A percentile compares a stretch with the other conserved stretches of the same genome.
Evolutionary conservation across 2,797 vertebrate genomes (phyloP).

Genomic region (Pitangus sulphuratus): DNA sequence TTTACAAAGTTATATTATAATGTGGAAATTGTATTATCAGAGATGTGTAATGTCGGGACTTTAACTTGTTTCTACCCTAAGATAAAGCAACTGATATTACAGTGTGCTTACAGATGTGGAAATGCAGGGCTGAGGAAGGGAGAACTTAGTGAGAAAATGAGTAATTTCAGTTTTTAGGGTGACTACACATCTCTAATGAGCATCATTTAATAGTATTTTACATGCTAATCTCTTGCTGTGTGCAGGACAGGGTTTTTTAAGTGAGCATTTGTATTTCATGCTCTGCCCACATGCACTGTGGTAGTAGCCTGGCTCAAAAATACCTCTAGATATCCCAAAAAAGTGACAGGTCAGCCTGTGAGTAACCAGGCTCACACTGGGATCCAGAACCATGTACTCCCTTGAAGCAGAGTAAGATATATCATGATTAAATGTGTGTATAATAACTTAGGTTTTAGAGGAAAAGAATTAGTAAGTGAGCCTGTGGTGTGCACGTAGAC

Average conservation of each 20-base stretch:
- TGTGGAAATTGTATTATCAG: no score
- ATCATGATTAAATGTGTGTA: fast-evolving
- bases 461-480: neutral
- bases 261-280: neutral
- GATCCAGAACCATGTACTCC: neutral
- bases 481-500: neutral
- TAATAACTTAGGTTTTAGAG: neutral
- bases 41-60: no score
- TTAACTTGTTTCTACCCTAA: no score
- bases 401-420: neutral
- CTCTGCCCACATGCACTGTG: neutral
- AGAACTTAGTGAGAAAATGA: neutral
- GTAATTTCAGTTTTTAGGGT: neutral
- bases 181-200: neutral
- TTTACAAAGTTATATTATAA: no score
- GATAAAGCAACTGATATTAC: no score
- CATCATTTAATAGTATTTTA: neutral
- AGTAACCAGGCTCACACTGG: neutral
- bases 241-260: neutral
- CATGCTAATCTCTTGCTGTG: neutral
- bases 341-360: neutral
- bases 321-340: neutral
- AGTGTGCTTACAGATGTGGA: no score
- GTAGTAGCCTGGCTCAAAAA: neutral
- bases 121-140: no score